Evolutionary conservation across 2,888 invertebrate genomes (phyloP).

Genomic region (Hyalella azteca): DNA sequence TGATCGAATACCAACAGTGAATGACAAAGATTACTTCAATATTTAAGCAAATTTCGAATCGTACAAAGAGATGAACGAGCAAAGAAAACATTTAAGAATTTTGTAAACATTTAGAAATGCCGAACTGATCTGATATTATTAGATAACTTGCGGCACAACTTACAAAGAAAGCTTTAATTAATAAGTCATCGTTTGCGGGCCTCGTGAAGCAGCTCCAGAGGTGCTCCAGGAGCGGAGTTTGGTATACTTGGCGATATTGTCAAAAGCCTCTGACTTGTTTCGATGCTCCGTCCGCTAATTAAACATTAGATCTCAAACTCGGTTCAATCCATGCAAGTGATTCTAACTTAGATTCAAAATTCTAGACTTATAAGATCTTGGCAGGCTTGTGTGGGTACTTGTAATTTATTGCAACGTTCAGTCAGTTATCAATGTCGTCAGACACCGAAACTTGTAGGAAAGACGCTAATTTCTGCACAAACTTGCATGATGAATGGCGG

Average conservation of each 20-base stretch:
- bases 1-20: too few relatives aligned
- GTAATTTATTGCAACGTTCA: constrained; percentile 18
- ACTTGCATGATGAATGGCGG: neutral
- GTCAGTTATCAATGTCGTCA: constrained; percentile 5
- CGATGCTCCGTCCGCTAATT: neutral
- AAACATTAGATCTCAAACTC: constrained; percentile 11
- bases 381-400: neutral
- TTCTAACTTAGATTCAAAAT: constrained; percentile 3
- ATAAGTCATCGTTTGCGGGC: too few relatives aligned
- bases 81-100: too few relatives aligned
- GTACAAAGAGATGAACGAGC: too few relatives aligned
- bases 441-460: neutral
- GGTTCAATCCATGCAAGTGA: neutral
- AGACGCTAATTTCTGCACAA: neutral
- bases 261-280: neutral
- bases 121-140: too few relatives aligned
- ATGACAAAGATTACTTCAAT: too few relatives aligned
- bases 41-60: too few relatives aligned
- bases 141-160: too few relatives aligned
- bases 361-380: neutral
- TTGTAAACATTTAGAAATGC: too few relatives aligned
- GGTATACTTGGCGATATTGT: neutral
- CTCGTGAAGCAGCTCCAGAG: too few relatives aligned
- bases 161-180: too few relatives aligned
- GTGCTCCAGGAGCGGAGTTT: too few relatives aligned